These are phyloP conservation scores for Tachuris rubrigastra DNA, from an alignment of 2,113 vertebrate genomes.

Conservation along the genomic window DNA sequence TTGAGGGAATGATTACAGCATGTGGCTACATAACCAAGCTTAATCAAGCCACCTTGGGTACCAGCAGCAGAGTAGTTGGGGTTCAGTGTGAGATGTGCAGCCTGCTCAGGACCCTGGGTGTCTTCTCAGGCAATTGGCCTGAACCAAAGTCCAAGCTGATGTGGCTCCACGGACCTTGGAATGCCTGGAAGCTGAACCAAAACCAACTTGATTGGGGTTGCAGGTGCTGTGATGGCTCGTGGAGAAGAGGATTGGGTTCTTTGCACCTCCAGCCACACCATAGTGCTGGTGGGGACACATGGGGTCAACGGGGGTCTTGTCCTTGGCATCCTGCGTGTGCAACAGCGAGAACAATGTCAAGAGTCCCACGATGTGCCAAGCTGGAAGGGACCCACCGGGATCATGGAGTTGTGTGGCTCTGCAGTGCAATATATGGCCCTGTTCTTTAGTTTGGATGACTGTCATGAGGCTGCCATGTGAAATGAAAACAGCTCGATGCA, in stretches of 20 bases:
- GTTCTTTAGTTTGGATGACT: background rate
- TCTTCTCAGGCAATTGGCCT: background rate
- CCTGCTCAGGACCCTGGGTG: background rate
- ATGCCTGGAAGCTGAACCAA: background rate
- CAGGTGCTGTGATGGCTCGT: accelerated
- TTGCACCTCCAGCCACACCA: background rate
- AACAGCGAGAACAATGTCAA: accelerated
- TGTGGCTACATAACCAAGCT: background rate
- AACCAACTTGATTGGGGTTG: background rate
- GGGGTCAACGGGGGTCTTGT: accelerated
- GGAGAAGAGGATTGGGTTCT: background rate
- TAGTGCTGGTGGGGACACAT: accelerated
- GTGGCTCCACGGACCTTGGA: background rate
- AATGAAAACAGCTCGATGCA: background rate
- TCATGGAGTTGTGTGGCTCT: background rate
- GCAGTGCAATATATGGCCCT: accelerated
- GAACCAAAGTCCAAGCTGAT: background rate
- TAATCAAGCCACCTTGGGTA: conserved; percentile 15
- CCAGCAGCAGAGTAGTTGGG: background rate
- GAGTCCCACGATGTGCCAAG: background rate
- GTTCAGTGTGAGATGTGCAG: accelerated
- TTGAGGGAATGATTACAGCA: conserved; percentile 19
- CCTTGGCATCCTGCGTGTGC: accelerated
- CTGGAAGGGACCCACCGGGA: background rate
- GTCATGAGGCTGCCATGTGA: background rate